Evolutionary conservation across 2,888 invertebrate species (phyloP).

Genomic region (Lepidocyrtoides sp.): DNA sequence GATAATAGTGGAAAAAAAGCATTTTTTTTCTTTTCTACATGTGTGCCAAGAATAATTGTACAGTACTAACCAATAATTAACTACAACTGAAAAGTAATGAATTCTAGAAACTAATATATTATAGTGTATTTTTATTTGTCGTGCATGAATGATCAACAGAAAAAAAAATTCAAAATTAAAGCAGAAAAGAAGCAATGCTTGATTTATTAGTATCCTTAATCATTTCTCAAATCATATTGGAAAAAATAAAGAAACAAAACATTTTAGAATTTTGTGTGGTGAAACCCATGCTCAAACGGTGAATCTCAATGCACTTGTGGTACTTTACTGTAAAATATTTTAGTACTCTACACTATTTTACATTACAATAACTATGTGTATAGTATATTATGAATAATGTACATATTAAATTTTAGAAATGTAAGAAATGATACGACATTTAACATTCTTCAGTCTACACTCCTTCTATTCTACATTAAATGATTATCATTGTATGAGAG

Average conservation of each 20-base stretch:
- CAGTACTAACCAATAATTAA: too few species aligned
- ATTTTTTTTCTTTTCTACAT: neutral
- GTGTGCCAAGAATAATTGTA: too few species aligned
- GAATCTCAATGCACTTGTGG: neutral
- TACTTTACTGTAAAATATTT: neutral
- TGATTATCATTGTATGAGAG: too few species aligned
- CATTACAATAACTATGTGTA: neutral
- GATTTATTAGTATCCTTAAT: too few species aligned
- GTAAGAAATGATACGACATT: conserved; percentile 36
- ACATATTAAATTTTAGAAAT: neutral
- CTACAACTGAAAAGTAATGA: too few species aligned
- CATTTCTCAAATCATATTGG: neutral
- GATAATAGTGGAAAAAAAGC: neutral
- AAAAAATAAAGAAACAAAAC: neutral
- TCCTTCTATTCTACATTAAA: neutral
- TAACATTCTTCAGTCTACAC: conserved; percentile 17
- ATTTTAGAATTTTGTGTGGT: neutral
- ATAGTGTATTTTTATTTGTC: too few species aligned
- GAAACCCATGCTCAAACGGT: neutral
- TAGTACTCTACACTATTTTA: neutral
- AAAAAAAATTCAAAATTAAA: too few species aligned
- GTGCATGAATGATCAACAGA: too few species aligned
- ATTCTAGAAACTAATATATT: too few species aligned
- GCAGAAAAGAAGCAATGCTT: too few species aligned
- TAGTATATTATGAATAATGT: neutral